Evolutionary conservation across 2,113 vertebrate genomes (phyloP).

Genomic region (Turdus rufiventris): DNA sequence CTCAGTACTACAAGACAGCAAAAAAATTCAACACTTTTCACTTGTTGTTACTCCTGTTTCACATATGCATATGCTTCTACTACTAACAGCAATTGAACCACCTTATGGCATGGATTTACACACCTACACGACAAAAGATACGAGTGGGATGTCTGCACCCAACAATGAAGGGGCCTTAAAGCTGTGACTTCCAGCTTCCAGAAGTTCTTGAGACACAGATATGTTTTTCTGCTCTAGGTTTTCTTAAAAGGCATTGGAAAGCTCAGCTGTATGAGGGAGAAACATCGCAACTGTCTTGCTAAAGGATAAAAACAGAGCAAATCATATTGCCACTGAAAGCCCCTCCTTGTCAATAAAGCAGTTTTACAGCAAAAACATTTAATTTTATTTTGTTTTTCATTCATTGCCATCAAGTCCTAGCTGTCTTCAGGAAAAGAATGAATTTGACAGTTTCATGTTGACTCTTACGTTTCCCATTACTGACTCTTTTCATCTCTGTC

Average conservation of each 20-base stretch:
- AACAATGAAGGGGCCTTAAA: background rate
- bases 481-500: constrained; percentile 70
- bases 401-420: constrained; percentile 50
- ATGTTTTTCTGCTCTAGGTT: background rate
- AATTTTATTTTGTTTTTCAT: constrained; percentile 73
- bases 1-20: background rate
- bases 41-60: background rate
- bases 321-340: background rate
- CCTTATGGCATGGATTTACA: background rate
- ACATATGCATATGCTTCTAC: background rate
- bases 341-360: constrained; percentile 15
- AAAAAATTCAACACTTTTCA: background rate
- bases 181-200: background rate
- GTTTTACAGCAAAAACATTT: constrained; percentile 57
- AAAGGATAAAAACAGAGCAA: constrained; percentile 45
- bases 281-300: background rate
- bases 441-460: constrained; percentile 70
- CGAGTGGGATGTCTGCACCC: rapidly evolving
- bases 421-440: constrained; percentile 55
- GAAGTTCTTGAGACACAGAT: background rate
- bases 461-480: constrained; percentile 65
- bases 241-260: background rate
- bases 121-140: background rate
- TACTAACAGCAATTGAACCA: background rate
- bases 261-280: background rate